Evolutionary conservation across 2,113 vertebrate genomes (phyloP).

Genomic region (Oncorhynchus masou): DNA sequence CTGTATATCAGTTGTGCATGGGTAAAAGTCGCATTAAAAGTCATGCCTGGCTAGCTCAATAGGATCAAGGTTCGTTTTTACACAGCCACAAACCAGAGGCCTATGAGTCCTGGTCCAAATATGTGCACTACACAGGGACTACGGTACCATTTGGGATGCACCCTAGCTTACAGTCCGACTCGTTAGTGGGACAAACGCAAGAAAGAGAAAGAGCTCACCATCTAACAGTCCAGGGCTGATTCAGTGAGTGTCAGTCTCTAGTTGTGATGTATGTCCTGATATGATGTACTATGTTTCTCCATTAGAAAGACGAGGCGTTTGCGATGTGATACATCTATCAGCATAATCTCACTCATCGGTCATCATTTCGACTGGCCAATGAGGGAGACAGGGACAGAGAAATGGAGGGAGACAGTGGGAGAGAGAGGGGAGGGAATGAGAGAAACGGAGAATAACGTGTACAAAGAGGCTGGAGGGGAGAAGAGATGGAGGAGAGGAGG

Average conservation of each 20-base stretch:
- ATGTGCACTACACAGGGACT: no score
- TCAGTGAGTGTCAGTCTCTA: slow-evolving; percentile 24
- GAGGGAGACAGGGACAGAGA: background rate
- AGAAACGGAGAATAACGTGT: background rate
- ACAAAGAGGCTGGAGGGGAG: background rate
- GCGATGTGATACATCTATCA: slow-evolving; percentile 62
- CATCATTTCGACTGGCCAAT: slow-evolving; percentile 30
- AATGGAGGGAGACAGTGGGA: background rate
- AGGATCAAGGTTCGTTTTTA: no score
- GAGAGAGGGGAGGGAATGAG: background rate
- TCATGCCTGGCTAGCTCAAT: no score
- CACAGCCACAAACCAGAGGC: no score
- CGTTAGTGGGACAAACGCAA: no score
- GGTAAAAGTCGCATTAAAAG: no score
- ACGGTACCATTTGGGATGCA: background rate
- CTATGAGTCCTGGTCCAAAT: no score
- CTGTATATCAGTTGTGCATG: no score
- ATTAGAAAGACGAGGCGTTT: slow-evolving; percentile 57
- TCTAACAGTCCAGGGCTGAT: background rate
- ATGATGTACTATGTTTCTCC: slow-evolving; percentile 57
- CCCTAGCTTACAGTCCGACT: background rate
- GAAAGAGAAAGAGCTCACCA: no score
- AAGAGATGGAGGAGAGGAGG: background rate
- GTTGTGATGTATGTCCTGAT: slow-evolving; percentile 64
- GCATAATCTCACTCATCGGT: slow-evolving; percentile 58